Evolutionary conservation across 2,888 invertebrate genomes (phyloP).

Genomic region (Agrochola lychnidis): DNA sequence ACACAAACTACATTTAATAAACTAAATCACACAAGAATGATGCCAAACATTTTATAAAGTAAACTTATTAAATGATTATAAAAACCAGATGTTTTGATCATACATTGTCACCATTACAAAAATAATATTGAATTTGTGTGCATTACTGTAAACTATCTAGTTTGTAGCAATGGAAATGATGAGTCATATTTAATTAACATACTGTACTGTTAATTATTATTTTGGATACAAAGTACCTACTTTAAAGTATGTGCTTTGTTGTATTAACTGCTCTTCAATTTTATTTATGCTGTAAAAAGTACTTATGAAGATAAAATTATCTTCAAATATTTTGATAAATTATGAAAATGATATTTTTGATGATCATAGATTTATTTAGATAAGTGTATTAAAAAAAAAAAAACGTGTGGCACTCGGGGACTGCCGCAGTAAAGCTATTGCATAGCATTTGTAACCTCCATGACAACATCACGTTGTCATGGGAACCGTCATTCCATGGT

Average conservation of each 20-base stretch:
- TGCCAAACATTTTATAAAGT: background rate
- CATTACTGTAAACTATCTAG: constrained; percentile 24
- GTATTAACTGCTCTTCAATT: background rate
- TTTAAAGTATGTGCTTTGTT: constrained; percentile 10
- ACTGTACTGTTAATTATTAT: constrained; percentile 37
- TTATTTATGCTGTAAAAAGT: too few relatives aligned
- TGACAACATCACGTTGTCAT: too few relatives aligned
- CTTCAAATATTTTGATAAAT: too few relatives aligned
- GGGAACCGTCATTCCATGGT: too few relatives aligned
- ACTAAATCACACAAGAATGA: background rate
- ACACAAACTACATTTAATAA: background rate
- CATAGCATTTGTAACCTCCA: too few relatives aligned
- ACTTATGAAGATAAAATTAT: too few relatives aligned
- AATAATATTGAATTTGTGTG: constrained; percentile 43
- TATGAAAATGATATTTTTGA: too few relatives aligned
- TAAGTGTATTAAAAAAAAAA: too few relatives aligned
- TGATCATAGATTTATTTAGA: too few relatives aligned
- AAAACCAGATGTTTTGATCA: constrained; percentile 22
- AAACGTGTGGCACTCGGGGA: too few relatives aligned
- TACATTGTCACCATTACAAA: constrained; percentile 27
- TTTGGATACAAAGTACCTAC: constrained; percentile 19
- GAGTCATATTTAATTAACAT: constrained; percentile 54
- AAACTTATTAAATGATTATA: background rate
- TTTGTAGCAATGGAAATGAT: background rate
- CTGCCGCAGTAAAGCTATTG: too few relatives aligned